Conservation (phyloP, 1,140 invertebrate species). For the Drosophila sp. region DNA sequence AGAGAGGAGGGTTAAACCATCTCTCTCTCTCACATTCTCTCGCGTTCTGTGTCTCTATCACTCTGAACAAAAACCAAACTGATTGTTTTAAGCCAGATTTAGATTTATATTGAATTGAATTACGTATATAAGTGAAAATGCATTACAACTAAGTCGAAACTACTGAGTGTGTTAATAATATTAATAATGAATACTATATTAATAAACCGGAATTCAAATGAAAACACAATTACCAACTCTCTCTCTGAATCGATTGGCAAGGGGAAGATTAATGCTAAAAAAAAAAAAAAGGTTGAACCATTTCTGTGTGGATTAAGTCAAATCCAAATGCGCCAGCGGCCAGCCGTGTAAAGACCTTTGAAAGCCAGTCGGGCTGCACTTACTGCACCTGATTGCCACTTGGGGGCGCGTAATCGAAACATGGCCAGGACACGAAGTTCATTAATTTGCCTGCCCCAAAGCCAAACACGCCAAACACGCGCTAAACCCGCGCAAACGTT, state of each 20-base stretch:
- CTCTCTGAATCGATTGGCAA: slow-evolving; percentile 37
- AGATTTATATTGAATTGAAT: slow-evolving; percentile 50
- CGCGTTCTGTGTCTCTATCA: slow-evolving; percentile 49
- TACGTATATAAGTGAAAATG: slow-evolving; percentile 47
- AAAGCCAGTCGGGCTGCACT: slow-evolving; percentile 26
- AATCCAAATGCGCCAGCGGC: slow-evolving; percentile 21
- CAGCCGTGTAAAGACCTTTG: slow-evolving; percentile 45
- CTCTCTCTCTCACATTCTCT: slow-evolving; percentile 47
- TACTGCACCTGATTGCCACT: slow-evolving; percentile 46
- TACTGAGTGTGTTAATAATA: slow-evolving; percentile 80
- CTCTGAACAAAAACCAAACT: slow-evolving; percentile 69
- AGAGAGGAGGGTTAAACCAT: not conserved
- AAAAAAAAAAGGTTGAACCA: too few relatives aligned
- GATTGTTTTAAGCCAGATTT: slow-evolving; percentile 73
- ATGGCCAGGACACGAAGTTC: slow-evolving; percentile 28
- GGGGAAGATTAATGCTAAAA: slow-evolving; percentile 31
- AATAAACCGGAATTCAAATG: slow-evolving; percentile 62
- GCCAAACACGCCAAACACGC: slow-evolving; percentile 16
- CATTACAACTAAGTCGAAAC: slow-evolving; percentile 74
- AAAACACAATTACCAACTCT: slow-evolving; percentile 37
- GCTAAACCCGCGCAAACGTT: not conserved
- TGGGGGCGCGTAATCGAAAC: slow-evolving; percentile 25
- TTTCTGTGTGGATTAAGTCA: slow-evolving; percentile 2
- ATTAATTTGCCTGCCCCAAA: slow-evolving; percentile 53
- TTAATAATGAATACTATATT: slow-evolving; percentile 70